phyloP scores from a whole-genome alignment of 2,113 vertebrate species.

The Caloenas nicobarica region DNA sequence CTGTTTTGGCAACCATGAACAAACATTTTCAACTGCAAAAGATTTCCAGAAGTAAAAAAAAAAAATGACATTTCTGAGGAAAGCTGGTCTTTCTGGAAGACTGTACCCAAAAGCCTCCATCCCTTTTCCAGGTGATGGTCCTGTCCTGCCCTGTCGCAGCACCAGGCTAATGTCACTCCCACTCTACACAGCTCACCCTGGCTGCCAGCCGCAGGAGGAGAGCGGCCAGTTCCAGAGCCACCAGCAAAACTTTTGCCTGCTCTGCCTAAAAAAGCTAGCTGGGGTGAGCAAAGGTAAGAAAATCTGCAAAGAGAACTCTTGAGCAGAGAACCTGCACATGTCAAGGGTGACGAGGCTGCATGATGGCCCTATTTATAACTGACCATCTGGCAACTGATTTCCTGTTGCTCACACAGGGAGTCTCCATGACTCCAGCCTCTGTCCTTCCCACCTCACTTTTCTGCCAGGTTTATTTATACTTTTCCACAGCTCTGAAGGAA shows the following conservation, averaged over 20 bases:
- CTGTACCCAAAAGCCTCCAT: neutral
- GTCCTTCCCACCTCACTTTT: neutral
- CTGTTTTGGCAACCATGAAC: neutral
- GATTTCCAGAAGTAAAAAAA: neutral
- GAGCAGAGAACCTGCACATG: neutral
- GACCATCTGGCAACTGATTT: constrained; percentile 59
- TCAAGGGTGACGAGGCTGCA: neutral
- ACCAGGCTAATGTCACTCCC: fast-evolving
- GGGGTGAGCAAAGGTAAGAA: neutral
- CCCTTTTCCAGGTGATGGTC: neutral
- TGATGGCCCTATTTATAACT: constrained; percentile 58
- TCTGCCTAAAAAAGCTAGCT: neutral
- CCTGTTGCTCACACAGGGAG: constrained; percentile 39
- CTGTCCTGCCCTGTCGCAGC: neutral
- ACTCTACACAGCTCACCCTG: neutral
- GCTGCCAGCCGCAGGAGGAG: fast-evolving
- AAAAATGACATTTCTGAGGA: neutral
- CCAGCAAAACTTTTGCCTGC: neutral
- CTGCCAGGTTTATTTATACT: constrained; percentile 63
- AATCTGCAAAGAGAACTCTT: neutral
- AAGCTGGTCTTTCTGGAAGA: neutral
- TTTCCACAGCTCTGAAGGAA: constrained; percentile 25
- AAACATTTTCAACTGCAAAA: neutral
- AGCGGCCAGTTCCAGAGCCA: fast-evolving
- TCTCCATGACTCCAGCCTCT: neutral